Percentiles rank a stretch among this genome's conserved stretches.
Evolutionary conservation across 2,888 invertebrate species (phyloP).

Genomic region (Xanthia togata): DNA sequence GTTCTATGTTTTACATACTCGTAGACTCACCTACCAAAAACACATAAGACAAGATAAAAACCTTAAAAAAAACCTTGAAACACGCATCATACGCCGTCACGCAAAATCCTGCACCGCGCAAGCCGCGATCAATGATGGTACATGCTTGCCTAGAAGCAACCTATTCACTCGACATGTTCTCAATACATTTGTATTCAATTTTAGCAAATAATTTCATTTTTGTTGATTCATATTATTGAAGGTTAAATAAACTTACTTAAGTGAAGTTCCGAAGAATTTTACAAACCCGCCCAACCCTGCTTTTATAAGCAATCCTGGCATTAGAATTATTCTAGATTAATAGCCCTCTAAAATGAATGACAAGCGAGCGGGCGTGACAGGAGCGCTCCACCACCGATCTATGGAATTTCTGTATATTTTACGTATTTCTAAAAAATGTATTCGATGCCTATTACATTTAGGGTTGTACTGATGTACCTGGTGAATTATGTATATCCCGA

Average conservation of each 20-base stretch:
- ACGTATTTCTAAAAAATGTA: background rate
- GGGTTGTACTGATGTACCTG: background rate
- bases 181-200: background rate
- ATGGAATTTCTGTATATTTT: background rate
- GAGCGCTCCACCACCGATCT: background rate
- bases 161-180: background rate
- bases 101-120: no score
- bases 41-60: no score
- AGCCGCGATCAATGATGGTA: no score
- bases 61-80: no score
- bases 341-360: background rate
- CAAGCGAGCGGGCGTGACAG: background rate
- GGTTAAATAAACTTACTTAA: background rate
- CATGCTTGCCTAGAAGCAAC: background rate
- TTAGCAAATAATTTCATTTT: background rate
- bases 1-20: no score
- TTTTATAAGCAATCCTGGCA: background rate
- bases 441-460: background rate
- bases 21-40: no score
- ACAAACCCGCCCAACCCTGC: background rate
- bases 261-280: background rate
- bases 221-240: background rate
- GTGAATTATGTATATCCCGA: background rate
- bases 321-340: background rate
- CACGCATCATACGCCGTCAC: no score